Evolutionary conservation across 2,113 vertebrate genomes (phyloP), one percentile per base, ranked within the genome.

Genomic region (Tonatia bakeri): DNA sequence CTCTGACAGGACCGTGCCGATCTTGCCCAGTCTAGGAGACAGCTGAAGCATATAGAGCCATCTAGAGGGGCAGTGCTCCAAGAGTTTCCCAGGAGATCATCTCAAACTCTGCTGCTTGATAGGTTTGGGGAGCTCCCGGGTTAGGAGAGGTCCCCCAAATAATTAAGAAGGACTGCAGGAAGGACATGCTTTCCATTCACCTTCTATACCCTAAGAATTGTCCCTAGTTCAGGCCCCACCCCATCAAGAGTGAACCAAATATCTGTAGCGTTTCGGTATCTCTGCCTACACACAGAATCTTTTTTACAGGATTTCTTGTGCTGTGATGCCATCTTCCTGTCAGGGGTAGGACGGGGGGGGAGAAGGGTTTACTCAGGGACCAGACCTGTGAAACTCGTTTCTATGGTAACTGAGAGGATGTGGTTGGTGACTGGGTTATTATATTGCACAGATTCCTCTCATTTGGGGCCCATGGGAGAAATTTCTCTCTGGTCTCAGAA

Each of bases 301-400:
- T 59, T 79, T 61, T 67, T 43, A 11, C 40, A 61, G 83, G 56
- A 80, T 56, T 17, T 2, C 45, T 10, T 33, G 6, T n/a, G 64
- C 47, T 11, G 1, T 3, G 28, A 72, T 87, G 43, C 36, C 40
- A 4, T 64, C 22, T 70, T 75, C 33, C 59, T 79, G 16, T 47
- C 5, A 20, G 1, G 8, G 4, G 2, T 50, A 7, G 38, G 47
- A n/a, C n/a, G n/a, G n/a, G 22, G 3, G 5, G 16, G 33, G 13
- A 69, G 9, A 54, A 1, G 36, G 7, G 26, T 33, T 86, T 45
- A 40, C 38, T 90, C 3, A 24, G 73, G 33, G 38, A 40, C 33
- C 38, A 36, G n/a, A 59, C 20, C 43, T 22, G 0, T 38, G 65
- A n/a, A 79, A 47, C 56, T 76, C 2, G 0, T 31, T 38, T 59